A percentile compares a stretch with the other conserved stretches of the same genome.
Conservation (phyloP, 2,113 vertebrate species). For the Apteryx mantelli region DNA sequence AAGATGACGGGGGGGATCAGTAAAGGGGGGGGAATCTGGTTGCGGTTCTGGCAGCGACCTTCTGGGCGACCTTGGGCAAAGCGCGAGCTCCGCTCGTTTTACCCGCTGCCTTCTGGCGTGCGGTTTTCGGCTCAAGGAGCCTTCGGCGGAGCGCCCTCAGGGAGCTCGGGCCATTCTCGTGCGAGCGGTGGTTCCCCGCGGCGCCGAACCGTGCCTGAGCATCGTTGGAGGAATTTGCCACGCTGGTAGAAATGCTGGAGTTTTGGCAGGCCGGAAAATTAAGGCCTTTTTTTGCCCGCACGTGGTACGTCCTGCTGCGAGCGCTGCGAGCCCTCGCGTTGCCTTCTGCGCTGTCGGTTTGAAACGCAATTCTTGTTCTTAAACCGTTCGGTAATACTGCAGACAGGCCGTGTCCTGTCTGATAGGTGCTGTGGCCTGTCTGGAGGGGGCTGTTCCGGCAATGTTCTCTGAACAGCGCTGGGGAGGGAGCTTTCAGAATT, state of each 20-base stretch:
- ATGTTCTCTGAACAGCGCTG: not conserved
- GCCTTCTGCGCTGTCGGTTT: not conserved
- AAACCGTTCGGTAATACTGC: not conserved
- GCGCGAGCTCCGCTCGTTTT: not conserved
- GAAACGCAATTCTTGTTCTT: not conserved
- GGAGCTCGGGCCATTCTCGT: not conserved
- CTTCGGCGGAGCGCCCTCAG: not conserved
- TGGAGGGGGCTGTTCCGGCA: rapidly evolving
- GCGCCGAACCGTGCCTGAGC: not conserved
- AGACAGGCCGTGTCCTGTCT: not conserved
- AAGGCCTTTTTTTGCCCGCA: not conserved
- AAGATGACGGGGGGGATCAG: not conserved
- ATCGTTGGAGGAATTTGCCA: not conserved
- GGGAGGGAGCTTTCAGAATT: not conserved
- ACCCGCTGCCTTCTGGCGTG: not conserved
- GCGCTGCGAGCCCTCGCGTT: too few relatives aligned
- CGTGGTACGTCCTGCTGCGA: too few relatives aligned
- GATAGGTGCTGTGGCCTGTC: too few relatives aligned
- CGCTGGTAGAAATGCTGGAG: not conserved
- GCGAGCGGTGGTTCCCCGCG: not conserved
- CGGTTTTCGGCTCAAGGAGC: not conserved
- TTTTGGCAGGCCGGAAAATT: not conserved
- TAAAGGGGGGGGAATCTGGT: too few relatives aligned
- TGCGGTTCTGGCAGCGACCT: not conserved
- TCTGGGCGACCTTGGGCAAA: too few relatives aligned